Conservation (phyloP, 1,140 invertebrate species). For the Zaprionus nigranus region DNA sequence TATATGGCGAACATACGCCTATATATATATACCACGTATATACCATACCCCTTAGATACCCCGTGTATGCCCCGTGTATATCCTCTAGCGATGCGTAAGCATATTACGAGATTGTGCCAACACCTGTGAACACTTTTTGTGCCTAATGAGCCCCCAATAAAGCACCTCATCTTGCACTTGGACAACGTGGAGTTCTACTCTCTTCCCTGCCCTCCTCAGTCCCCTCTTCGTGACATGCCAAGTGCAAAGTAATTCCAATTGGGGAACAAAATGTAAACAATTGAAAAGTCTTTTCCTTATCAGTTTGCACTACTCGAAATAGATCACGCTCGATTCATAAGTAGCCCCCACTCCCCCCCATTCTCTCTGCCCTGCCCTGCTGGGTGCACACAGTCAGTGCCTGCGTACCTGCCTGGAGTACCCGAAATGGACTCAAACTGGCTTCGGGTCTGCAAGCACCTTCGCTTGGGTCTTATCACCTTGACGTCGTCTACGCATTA, state of each 20-base stretch:
- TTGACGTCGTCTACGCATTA: constrained; percentile 56
- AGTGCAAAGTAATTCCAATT: constrained; percentile 69
- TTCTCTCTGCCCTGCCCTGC: not conserved
- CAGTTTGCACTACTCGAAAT: constrained; percentile 62
- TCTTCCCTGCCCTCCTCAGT: not conserved
- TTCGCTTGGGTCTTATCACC: constrained; percentile 46
- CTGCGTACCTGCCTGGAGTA: constrained; percentile 12
- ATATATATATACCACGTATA: not conserved
- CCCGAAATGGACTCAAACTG: constrained; percentile 28
- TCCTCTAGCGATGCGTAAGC: not conserved
- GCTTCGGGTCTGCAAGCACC: not conserved
- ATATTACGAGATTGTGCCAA: constrained; percentile 7
- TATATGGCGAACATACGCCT: constrained; percentile 7
- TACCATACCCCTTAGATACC: not conserved
- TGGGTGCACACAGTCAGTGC: constrained; percentile 54
- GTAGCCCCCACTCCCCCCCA: not conserved
- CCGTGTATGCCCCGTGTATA: not conserved
- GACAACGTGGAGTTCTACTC: not conserved
- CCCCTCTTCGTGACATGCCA: constrained; percentile 14
- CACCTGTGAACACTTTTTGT: constrained; percentile 41
- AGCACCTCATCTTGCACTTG: constrained; percentile 48
- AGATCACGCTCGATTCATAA: constrained; percentile 52
- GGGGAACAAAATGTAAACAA: not conserved
- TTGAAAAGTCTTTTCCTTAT: constrained; percentile 35
- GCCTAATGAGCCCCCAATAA: constrained; percentile 18